Evolutionary conservation across 2,888 invertebrate species (phyloP).

Genomic region (Mesorhabditis spiculigera): DNA sequence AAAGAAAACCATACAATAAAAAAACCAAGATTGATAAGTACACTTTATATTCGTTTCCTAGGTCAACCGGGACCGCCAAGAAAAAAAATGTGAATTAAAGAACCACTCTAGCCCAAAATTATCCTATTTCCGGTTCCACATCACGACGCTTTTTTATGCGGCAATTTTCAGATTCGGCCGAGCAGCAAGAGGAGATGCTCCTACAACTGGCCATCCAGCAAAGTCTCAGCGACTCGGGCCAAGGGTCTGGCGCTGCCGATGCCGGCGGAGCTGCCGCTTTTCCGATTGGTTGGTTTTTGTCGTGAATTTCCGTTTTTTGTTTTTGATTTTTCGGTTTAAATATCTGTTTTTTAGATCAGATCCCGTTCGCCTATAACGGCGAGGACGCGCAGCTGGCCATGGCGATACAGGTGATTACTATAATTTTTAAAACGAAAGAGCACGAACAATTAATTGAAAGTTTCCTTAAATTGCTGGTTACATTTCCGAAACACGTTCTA

Average conservation of each 20-base stretch:
- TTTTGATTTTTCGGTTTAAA: background rate
- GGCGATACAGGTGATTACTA: slow-evolving; percentile 16
- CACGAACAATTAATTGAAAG: too few species aligned
- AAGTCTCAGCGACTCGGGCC: slow-evolving; percentile 20
- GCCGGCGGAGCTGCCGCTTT: background rate
- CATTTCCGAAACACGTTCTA: too few species aligned
- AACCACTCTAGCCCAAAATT: too few species aligned
- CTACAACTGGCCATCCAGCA: slow-evolving; percentile 42
- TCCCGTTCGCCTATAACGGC: slow-evolving; percentile 10
- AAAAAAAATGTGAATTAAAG: too few species aligned
- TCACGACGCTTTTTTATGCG: too few species aligned
- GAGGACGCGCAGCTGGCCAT: slow-evolving; percentile 12
- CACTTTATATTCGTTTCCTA: too few species aligned
- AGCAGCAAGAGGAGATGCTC: slow-evolving; percentile 36
- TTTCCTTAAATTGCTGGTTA: too few species aligned
- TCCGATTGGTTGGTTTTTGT: background rate
- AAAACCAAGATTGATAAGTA: too few species aligned
- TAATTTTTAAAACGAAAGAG: background rate
- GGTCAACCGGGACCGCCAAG: too few species aligned
- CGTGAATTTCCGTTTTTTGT: background rate
- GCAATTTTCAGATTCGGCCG: slow-evolving; percentile 11
- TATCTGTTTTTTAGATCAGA: background rate
- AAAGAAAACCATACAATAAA: too few species aligned
- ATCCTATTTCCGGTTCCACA: too few species aligned
- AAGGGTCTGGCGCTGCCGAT: background rate